A percentile compares a stretch with the other conserved stretches of the same genome.
Conservation (phyloP, 1,140 invertebrate species). For the Nixonia krombeini region DNA sequence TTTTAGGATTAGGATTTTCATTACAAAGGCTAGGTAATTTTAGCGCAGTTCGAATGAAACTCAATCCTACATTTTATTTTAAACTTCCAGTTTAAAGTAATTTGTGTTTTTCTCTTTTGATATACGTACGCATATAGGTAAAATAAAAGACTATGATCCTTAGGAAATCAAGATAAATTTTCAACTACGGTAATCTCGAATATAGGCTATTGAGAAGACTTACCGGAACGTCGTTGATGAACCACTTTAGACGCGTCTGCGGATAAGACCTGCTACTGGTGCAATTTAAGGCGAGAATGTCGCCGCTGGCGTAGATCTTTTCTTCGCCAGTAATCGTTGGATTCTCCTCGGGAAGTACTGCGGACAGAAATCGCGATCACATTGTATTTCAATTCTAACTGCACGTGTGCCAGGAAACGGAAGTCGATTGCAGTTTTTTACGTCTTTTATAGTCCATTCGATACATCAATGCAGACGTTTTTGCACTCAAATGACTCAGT, state of each 20-base stretch:
- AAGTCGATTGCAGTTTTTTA: no score
- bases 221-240: conserved; percentile 86
- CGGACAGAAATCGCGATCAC: conserved; percentile 55
- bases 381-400: conserved; percentile 31
- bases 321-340: conserved; percentile 85
- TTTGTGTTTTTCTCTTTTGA: no score
- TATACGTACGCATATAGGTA: no score
- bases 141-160: no score
- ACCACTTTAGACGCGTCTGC: conserved; percentile 83
- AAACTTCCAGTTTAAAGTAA: no score
- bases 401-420: conserved; percentile 26
- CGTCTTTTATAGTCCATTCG: no score
- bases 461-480: no score
- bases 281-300: conserved; percentile 86
- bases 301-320: conserved; percentile 83
- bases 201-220: background rate
- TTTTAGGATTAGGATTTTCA: no score
- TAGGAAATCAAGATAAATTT: background rate
- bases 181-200: background rate
- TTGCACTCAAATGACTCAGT: no score
- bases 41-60: no score
- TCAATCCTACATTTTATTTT: no score
- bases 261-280: conserved; percentile 86
- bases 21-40: no score
- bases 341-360: conserved; percentile 83